Conservation (phyloP, 2,113 vertebrate species). For the Dasyurus viverrinus region DNA sequence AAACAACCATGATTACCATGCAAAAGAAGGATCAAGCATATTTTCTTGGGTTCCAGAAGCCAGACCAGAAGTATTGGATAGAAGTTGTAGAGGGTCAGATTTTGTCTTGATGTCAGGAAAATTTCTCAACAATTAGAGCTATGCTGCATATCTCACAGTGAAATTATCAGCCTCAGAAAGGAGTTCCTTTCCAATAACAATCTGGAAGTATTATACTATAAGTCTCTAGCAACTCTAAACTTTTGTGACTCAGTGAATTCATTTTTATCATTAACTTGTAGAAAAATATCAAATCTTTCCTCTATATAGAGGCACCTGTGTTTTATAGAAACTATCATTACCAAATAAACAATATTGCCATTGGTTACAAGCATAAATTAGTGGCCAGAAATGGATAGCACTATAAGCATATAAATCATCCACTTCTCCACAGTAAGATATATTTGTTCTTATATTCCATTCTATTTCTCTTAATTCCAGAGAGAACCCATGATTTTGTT, state of each 20-base stretch:
- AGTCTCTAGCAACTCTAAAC: background rate
- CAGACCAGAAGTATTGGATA: background rate
- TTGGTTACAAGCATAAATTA: slow-evolving; percentile 17
- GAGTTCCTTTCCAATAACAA: background rate
- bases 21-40: background rate
- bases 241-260: background rate
- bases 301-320: background rate
- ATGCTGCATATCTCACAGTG: background rate
- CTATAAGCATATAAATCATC: background rate
- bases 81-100: background rate
- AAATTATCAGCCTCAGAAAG: background rate
- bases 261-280: slow-evolving; percentile 1
- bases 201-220: background rate
- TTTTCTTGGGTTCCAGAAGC: background rate
- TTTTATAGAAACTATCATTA: background rate
- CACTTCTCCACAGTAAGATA: background rate
- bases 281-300: background rate
- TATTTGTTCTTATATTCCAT: slow-evolving; percentile 23
- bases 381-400: background rate
- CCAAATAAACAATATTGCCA: background rate
- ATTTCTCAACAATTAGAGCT: background rate
- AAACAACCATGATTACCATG: background rate
- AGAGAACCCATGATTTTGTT: background rate
- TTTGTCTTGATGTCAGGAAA: background rate
- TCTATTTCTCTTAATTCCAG: background rate